Conservation (phyloP, 1,140 invertebrate genomes). For the Luehdorfia chinensis region DNA sequence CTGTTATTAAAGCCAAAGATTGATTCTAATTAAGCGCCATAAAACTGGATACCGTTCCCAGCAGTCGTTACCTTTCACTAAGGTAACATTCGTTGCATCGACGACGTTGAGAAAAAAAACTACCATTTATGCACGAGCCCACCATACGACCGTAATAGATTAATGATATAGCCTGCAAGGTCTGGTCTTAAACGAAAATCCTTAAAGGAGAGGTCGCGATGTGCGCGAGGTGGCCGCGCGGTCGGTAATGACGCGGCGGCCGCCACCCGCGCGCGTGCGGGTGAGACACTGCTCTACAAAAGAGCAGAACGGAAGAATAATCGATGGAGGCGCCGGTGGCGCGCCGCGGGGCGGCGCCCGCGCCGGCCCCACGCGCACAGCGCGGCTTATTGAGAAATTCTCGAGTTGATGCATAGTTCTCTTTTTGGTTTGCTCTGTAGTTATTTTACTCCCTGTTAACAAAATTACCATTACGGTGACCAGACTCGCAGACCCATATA, state of each 20-base stretch:
- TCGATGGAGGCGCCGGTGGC: constrained; percentile 63
- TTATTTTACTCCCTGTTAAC: constrained; percentile 72
- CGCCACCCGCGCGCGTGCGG: constrained; percentile 60
- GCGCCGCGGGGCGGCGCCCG: constrained; percentile 65
- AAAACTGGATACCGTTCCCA: constrained; percentile 62
- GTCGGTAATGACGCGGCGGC: constrained; percentile 37
- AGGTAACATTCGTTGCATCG: constrained; percentile 30
- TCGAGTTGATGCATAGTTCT: constrained; percentile 69
- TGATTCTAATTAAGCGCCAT: constrained; percentile 65
- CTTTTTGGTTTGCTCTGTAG: constrained; percentile 68
- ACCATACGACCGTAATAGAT: constrained; percentile 62
- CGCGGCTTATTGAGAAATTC: constrained; percentile 74
- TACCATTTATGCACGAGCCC: constrained; percentile 50
- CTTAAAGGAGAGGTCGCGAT: constrained; percentile 34
- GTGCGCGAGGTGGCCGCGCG: constrained; percentile 25
- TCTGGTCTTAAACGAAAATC: constrained; percentile 50
- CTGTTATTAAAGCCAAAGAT: constrained; percentile 21
- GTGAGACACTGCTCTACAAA: constrained; percentile 35
- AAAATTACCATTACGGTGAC: constrained; percentile 71
- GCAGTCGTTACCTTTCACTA: constrained; percentile 60
- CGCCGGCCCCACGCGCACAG: constrained; percentile 64
- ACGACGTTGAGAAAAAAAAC: constrained; percentile 45
- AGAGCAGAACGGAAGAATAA: constrained; percentile 43
- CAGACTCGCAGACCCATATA: constrained; percentile 52
- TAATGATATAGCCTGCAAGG: constrained; percentile 68